Percentiles rank a stretch among this genome's conserved stretches.
Conservation (phyloP, 2,888 invertebrate species). For the Volucella bombylans region DNA sequence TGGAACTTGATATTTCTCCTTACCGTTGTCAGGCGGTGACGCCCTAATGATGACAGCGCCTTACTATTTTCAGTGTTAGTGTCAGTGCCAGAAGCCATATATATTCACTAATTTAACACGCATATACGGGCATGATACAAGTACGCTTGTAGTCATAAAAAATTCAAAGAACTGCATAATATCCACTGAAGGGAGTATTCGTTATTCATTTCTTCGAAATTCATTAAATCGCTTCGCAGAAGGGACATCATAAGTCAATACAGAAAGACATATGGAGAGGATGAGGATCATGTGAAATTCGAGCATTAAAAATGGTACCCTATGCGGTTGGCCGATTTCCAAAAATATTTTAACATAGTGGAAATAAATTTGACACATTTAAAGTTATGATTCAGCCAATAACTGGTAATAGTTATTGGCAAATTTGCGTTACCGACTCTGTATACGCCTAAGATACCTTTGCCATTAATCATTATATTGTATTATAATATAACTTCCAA, state of each 20-base stretch:
- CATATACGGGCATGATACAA: neutral
- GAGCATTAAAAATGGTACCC: too few species aligned
- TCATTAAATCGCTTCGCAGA: slow-evolving; percentile 33
- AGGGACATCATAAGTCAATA: slow-evolving; percentile 49
- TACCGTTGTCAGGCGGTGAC: neutral
- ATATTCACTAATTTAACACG: slow-evolving; percentile 28
- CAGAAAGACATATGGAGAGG: slow-evolving; percentile 4
- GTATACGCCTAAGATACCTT: too few species aligned
- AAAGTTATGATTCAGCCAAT: too few species aligned
- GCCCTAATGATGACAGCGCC: neutral
- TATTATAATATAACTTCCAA: too few species aligned
- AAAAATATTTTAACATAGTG: too few species aligned
- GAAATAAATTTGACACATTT: too few species aligned
- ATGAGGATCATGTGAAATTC: neutral
- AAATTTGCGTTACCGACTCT: too few species aligned
- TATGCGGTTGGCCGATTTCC: too few species aligned
- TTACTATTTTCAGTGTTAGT: neutral
- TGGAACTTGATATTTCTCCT: slow-evolving; percentile 21
- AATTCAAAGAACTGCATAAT: slow-evolving; percentile 9
- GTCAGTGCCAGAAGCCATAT: slow-evolving; percentile 25
- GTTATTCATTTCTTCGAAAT: slow-evolving; percentile 7
- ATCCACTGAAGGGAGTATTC: slow-evolving; percentile 15
- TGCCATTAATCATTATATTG: too few species aligned
- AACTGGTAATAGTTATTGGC: too few species aligned
- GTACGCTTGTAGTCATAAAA: neutral